Evolutionary conservation across 2,888 invertebrate genomes (phyloP), one percentile per base, ranked within the genome.

Genomic region (Tryphoninae sp.): DNA sequence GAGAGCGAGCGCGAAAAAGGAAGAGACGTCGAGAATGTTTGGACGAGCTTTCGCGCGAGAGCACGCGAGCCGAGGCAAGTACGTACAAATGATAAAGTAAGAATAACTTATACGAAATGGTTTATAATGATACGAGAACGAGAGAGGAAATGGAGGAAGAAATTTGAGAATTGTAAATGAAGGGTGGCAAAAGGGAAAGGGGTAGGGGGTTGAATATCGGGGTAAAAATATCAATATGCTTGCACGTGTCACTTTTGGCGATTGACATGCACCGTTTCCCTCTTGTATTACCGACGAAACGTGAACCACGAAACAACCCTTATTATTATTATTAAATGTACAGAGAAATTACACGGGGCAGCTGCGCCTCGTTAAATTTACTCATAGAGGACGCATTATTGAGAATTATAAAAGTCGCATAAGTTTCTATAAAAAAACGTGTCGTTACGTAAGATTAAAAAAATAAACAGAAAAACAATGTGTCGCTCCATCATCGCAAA

Each of bases 51-150:
- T 53, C 67, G 76, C 59, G 73, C 65, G 8, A 51, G 42, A 40
- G 71, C 80, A 80, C 80, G 76, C 80, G 61, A 80, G 72, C 65
- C 67, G 55, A 68, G 33, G 49, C 67, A 40, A 77, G 61, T 80
- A 80, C 61, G 13, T 67, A 80, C 61, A 77, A 76, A 77, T 72
- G 72, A 80, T 80, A 80, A 67, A 77, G 80, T 68, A 72, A 73
- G 80, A 80, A 80, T 80, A 80, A 80, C 77, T 80, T 80, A 59
- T 77, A 77, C 76, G 53, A 49, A 77, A 80, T 58, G 40, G 53
- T 33, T 42, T 49, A 61, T 19, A 68, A 53, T 33, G 53, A 40
- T 22, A 64, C 62, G 49, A 19, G 49, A 51, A 72, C 64, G 51
- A 26, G 58, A 51, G 26, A 23, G 51, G 1, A 58, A 22, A 55